phyloP scores from a whole-genome alignment of 2,888 invertebrate genomes.

The Heteropelma amictum region DNA sequence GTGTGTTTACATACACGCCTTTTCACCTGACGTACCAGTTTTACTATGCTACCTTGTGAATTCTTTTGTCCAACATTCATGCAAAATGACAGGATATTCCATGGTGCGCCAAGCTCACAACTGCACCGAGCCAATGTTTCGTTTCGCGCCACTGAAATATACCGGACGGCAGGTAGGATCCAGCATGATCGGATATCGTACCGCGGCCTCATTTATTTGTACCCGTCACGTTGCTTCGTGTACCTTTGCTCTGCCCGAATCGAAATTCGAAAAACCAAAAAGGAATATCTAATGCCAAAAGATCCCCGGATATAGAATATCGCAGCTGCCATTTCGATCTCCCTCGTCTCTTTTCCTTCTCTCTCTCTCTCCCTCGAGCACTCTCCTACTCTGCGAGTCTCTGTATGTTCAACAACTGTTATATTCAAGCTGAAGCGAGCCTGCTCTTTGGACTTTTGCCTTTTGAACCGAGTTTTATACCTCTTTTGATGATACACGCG shows the following conservation, averaged over 20 bases:
- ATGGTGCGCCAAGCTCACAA: not conserved
- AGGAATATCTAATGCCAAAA: conserved; percentile 36
- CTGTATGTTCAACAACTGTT: not conserved
- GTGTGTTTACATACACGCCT: conserved; percentile 43
- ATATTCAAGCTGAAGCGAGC: conserved; percentile 5
- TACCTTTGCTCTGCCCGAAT: conserved; percentile 10
- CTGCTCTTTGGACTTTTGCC: not conserved
- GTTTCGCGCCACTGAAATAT: not conserved
- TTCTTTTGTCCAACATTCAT: conserved; percentile 27
- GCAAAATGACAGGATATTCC: conserved; percentile 53
- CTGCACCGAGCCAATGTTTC: not conserved
- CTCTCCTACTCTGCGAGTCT: not conserved
- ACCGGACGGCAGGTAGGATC: conserved; percentile 1
- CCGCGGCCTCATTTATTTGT: not conserved
- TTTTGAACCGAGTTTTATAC: conserved; percentile 19
- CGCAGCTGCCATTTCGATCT: not conserved
- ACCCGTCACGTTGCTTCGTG: not conserved
- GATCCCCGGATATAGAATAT: conserved; percentile 5
- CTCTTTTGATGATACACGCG: conserved; percentile 24
- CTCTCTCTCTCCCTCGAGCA: not conserved
- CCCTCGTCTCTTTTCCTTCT: too few relatives aligned
- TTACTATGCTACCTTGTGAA: conserved; percentile 17
- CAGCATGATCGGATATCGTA: not conserved
- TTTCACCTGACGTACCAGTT: too few relatives aligned
- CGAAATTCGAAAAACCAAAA: conserved; percentile 40